These are phyloP conservation scores for Carcina quercana DNA, from an alignment of 2,888 invertebrate species.

Conservation along the genomic window DNA sequence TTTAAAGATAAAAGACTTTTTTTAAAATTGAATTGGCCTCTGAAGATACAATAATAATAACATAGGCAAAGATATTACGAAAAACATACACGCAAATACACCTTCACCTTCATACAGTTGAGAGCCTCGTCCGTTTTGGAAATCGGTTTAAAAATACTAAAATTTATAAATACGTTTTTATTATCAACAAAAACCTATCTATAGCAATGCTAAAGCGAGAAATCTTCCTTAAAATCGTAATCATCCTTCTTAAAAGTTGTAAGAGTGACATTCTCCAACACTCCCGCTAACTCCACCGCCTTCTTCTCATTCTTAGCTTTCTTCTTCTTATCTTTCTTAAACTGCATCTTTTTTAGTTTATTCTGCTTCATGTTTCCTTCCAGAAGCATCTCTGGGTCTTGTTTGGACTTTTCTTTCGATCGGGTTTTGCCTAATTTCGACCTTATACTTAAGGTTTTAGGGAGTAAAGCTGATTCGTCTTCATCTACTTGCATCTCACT, in stretches of 20 bases:
- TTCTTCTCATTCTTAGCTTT: conserved; percentile 73
- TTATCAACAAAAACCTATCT: neutral
- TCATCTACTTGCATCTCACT: conserved; percentile 73
- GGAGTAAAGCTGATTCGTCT: conserved; percentile 52
- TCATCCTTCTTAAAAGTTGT: conserved; percentile 59
- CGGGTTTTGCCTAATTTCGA: conserved; percentile 48
- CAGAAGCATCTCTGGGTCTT: conserved; percentile 78
- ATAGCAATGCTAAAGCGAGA: conserved; percentile 41
- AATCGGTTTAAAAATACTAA: too few relatives aligned
- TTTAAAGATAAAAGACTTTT: too few relatives aligned
- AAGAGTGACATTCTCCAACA: conserved; percentile 76
- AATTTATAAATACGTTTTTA: neutral
- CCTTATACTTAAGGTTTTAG: conserved; percentile 53
- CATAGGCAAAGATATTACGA: too few relatives aligned
- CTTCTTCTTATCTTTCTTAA: conserved; percentile 78
- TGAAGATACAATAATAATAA: too few relatives aligned
- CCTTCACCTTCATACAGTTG: too few relatives aligned
- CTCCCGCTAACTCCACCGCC: conserved; percentile 76
- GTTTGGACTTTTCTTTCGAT: conserved; percentile 49
- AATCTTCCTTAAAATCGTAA: conserved; percentile 78
- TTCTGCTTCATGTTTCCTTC: conserved; percentile 78
- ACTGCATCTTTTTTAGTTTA: conserved; percentile 64
- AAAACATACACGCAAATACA: too few relatives aligned
- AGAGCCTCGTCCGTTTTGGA: too few relatives aligned
- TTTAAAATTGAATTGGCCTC: too few relatives aligned